Conservation (phyloP, 1,140 invertebrate genomes). For the Penaeus chinensis region DNA sequence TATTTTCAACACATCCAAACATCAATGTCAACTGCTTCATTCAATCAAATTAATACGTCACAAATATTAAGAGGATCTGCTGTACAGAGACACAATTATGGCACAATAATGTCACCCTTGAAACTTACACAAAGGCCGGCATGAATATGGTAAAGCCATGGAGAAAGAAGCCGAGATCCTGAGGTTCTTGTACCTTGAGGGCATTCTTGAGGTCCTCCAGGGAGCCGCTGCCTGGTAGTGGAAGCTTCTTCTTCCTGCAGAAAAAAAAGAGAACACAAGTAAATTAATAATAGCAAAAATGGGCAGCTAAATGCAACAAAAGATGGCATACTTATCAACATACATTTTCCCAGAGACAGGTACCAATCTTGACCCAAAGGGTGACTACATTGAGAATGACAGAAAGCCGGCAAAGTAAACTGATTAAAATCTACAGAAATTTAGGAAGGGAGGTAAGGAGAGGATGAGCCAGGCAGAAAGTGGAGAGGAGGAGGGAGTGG, state of each 20-base stretch:
- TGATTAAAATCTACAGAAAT: background rate
- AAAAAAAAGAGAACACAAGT: background rate
- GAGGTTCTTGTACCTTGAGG: slow-evolving; percentile 65
- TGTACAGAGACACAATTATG: background rate
- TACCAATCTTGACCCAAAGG: too few relatives aligned
- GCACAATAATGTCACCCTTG: too few relatives aligned
- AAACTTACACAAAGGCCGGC: slow-evolving; percentile 68
- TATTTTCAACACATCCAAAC: too few relatives aligned
- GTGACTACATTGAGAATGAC: background rate
- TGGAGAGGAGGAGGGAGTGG: too few relatives aligned
- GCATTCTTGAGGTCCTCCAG: slow-evolving; percentile 66
- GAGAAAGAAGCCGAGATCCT: slow-evolving; percentile 68
- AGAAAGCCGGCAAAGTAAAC: background rate
- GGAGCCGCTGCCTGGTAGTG: slow-evolving; percentile 67
- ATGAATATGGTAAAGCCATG: slow-evolving; percentile 69
- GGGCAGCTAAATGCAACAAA: too few relatives aligned
- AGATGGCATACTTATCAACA: too few relatives aligned
- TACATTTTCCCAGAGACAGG: too few relatives aligned
- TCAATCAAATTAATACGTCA: too few relatives aligned
- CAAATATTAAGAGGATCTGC: too few relatives aligned
- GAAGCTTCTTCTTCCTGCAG: slow-evolving; percentile 65
- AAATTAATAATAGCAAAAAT: background rate
- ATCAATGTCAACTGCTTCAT: too few relatives aligned
- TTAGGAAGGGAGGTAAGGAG: too few relatives aligned
- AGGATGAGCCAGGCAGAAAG: too few relatives aligned